Conservation (phyloP, 2,888 invertebrate species). For the Drosophila kanekoi region DNA sequence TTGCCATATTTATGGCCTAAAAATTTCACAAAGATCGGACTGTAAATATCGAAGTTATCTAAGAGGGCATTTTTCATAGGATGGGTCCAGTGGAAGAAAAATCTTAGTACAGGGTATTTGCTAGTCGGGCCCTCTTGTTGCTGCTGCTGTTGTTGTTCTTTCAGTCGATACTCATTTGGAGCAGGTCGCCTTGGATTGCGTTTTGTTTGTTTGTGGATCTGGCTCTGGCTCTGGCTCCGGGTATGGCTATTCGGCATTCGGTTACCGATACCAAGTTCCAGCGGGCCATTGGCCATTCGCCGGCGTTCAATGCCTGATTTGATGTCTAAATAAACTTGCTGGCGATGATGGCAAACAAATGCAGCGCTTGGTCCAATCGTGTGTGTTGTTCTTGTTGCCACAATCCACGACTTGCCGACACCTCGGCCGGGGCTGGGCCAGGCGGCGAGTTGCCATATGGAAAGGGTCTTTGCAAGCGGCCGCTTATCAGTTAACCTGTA, state of each 20-base stretch:
- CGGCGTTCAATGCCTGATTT: constrained; percentile 56
- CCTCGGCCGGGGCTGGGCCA: constrained; percentile 1
- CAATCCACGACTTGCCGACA: constrained; percentile 27
- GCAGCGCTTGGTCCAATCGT: constrained; percentile 25
- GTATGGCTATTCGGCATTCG: constrained; percentile 13
- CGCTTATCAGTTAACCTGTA: constrained; percentile 47
- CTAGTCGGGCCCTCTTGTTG: not conserved
- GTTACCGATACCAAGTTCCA: constrained; percentile 28
- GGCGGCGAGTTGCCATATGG: constrained; percentile 34
- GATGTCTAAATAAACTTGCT: constrained; percentile 57
- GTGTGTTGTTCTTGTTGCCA: constrained; percentile 29
- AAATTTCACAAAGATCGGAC: too few species aligned
- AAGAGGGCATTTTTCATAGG: too few species aligned
- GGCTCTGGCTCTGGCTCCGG: constrained; percentile 17
- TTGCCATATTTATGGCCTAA: too few species aligned
- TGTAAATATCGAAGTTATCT: too few species aligned
- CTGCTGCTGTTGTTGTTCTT: constrained; percentile 4
- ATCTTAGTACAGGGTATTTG: constrained; percentile 9
- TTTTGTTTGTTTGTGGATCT: constrained; percentile 20
- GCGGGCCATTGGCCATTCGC: constrained; percentile 24
- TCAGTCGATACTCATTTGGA: constrained; percentile 42
- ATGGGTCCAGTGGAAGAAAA: too few species aligned
- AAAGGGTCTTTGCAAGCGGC: constrained; percentile 6
- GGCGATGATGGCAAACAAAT: constrained; percentile 38
- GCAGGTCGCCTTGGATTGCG: constrained; percentile 31